Percentiles rank a stretch among this genome's conserved stretches.
phyloP scores from a whole-genome alignment of 2,797 vertebrate genomes.

The Trachops cirrhosus region DNA sequence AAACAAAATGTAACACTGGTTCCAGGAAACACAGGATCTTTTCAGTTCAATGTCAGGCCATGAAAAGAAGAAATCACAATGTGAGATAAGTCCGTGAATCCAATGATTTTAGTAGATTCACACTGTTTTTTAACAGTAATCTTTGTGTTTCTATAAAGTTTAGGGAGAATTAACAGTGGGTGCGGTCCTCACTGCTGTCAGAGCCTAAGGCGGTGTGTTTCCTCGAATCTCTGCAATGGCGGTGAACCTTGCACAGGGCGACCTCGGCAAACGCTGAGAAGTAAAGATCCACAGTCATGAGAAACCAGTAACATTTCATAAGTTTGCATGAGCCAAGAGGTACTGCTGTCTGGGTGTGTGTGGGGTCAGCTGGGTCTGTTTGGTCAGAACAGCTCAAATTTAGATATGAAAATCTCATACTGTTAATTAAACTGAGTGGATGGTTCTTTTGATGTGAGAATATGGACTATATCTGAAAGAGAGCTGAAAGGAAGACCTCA shows the following conservation, averaged over 20 bases:
- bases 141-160: conserved; percentile 6
- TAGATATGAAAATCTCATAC: background rate
- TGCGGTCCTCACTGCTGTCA: background rate
- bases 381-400: background rate
- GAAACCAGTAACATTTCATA: background rate
- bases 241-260: background rate
- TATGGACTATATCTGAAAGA: background rate
- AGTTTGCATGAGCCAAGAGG: background rate
- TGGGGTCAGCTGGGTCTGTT: background rate
- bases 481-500: background rate
- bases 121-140: background rate
- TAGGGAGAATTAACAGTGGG: background rate
- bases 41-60: background rate
- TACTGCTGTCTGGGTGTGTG: background rate
- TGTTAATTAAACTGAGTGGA: background rate
- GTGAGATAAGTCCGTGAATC: background rate
- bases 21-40: background rate
- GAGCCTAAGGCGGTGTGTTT: background rate
- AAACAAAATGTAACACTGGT: conserved; percentile 20
- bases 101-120: background rate
- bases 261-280: background rate
- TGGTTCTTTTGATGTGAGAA: background rate
- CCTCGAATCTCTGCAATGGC: background rate
- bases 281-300: background rate
- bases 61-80: conserved; percentile 8